phyloP scores from a whole-genome alignment of 1,140 invertebrate species.

The Bombyx mori region DNA sequence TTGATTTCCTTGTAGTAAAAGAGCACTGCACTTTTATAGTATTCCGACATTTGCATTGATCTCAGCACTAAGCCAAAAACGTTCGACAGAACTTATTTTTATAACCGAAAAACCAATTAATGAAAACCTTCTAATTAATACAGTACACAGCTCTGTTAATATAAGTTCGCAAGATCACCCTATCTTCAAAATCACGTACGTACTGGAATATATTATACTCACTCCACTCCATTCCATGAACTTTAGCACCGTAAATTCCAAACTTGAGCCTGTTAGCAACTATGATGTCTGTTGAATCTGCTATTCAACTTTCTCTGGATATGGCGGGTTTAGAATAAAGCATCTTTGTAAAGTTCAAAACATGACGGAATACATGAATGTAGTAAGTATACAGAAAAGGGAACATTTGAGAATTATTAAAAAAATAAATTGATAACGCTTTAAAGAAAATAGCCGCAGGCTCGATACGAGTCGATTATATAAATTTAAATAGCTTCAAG shows the following conservation, averaged over 20 bases:
- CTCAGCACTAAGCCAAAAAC: background rate
- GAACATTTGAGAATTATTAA: no score
- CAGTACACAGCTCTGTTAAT: no score
- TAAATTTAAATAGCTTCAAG: no score
- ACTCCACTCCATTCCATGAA: slow-evolving; percentile 27
- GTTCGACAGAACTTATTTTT: background rate
- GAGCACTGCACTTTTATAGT: background rate
- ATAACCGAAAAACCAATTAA: no score
- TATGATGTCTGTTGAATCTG: slow-evolving; percentile 33
- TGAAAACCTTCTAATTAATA: no score
- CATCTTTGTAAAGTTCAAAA: no score
- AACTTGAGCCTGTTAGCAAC: slow-evolving; percentile 30
- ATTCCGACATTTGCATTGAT: background rate
- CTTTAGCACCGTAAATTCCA: slow-evolving; percentile 36
- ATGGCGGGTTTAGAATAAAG: background rate
- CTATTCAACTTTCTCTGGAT: slow-evolving; percentile 19
- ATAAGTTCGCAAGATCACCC: no score
- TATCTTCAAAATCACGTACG: slow-evolving; percentile 5
- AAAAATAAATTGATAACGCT: no score
- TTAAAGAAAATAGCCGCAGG: no score
- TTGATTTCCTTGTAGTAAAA: background rate
- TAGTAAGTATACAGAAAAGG: no score
- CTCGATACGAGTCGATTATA: no score
- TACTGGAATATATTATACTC: slow-evolving; percentile 11
- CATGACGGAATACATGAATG: no score